Conservation (phyloP, 2,888 invertebrate species). For the Agrotis clavis region DNA sequence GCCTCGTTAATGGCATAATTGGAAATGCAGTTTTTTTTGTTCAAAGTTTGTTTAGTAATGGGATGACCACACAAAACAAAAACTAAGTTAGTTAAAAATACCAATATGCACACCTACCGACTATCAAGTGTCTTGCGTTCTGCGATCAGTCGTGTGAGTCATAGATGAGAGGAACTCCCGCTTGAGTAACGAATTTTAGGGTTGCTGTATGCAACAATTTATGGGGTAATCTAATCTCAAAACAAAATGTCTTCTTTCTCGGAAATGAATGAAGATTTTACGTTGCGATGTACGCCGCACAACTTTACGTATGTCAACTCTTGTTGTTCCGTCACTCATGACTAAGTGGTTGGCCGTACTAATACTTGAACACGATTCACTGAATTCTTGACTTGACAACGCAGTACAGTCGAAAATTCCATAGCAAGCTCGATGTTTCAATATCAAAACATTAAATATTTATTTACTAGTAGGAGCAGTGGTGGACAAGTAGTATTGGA, state of each 20-base stretch:
- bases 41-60: not conserved
- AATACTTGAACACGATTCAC: not conserved
- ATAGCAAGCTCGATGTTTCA: too few relatives aligned
- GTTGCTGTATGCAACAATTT: too few relatives aligned
- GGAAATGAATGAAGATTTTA: not conserved
- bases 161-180: too few relatives aligned
- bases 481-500: too few relatives aligned
- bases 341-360: not conserved
- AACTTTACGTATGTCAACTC: not conserved
- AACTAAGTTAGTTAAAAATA: too few relatives aligned
- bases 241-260: not conserved
- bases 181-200: too few relatives aligned
- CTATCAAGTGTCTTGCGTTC: too few relatives aligned
- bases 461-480: too few relatives aligned
- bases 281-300: not conserved
- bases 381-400: not conserved
- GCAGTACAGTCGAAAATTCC: too few relatives aligned
- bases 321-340: not conserved
- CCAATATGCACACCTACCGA: too few relatives aligned
- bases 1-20: constrained; percentile 24
- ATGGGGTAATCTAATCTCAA: too few relatives aligned
- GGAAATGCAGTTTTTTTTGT: not conserved
- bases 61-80: not conserved
- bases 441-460: too few relatives aligned
- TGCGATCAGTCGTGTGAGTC: not conserved